Percentiles rank a stretch among this genome's conserved stretches.
Conservation (phyloP, 2,113 vertebrate genomes). For the Thymallus thymallus region DNA sequence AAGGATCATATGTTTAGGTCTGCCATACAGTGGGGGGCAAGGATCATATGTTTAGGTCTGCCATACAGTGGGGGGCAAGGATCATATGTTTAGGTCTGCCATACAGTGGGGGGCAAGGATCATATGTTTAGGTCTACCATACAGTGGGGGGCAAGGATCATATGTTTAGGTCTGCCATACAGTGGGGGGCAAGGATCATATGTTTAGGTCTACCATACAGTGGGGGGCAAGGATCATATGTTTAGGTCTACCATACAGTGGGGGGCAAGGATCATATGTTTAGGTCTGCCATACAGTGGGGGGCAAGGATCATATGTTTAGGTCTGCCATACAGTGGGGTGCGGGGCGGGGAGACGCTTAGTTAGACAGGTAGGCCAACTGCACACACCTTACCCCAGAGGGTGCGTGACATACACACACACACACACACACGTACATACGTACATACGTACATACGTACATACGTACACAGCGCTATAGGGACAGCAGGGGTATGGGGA, state of each 20-base stretch:
- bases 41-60: constrained; percentile 42
- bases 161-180: constrained; percentile 39
- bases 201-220: constrained; percentile 34
- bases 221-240: constrained; percentile 37
- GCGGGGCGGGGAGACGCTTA: constrained; percentile 28
- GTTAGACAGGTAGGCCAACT: constrained; percentile 60
- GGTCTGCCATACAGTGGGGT: constrained; percentile 20
- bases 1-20: constrained; percentile 41
- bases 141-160: constrained; percentile 17
- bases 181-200: constrained; percentile 30
- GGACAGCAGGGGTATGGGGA: constrained; percentile 50
- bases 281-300: constrained; percentile 23
- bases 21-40: constrained; percentile 23
- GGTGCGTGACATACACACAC: constrained; percentile 44
- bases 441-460: too few species aligned
- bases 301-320: constrained; percentile 41
- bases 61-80: constrained; percentile 18
- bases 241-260: constrained; percentile 27
- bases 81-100: constrained; percentile 40
- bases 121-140: constrained; percentile 40
- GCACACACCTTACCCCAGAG: constrained; percentile 55
- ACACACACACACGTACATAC: too few species aligned
- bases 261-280: constrained; percentile 40
- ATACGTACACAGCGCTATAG: constrained; percentile 52
- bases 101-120: constrained; percentile 19